Percentiles rank a stretch among this genome's conserved stretches.
These are phyloP conservation scores for Aegypius monachus DNA, from an alignment of 2,113 vertebrate genomes.

Conservation along the genomic window DNA sequence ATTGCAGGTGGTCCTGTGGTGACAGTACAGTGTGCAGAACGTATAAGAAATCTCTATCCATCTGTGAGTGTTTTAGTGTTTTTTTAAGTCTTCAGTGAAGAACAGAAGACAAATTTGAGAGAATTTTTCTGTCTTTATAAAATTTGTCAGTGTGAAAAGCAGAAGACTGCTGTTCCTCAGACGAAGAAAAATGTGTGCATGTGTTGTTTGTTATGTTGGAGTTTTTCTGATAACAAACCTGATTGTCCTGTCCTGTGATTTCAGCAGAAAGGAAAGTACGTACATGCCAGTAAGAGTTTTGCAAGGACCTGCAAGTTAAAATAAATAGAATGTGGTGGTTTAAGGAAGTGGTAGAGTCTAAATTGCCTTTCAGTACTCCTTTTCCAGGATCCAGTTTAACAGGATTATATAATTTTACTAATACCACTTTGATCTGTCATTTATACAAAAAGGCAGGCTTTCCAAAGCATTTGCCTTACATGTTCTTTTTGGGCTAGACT, in stretches of 20 bases:
- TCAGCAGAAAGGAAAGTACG: background rate
- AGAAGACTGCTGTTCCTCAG: background rate
- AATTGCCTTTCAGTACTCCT: conserved; percentile 1
- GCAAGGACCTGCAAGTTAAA: conserved; percentile 11
- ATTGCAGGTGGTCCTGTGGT: conserved; percentile 69
- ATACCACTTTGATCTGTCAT: conserved; percentile 56
- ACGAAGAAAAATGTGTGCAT: background rate
- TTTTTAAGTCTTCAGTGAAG: background rate
- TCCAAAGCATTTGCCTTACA: conserved; percentile 28
- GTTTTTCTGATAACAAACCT: conserved; percentile 11
- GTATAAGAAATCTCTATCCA: conserved; percentile 7
- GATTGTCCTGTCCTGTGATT: conserved; percentile 1
- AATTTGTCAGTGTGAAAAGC: background rate
- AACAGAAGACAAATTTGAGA: conserved; percentile 15
- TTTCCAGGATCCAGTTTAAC: conserved; percentile 53
- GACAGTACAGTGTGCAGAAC: conserved; percentile 1
- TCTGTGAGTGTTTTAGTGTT: background rate
- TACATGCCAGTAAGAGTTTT: background rate
- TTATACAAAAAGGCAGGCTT: conserved; percentile 50
- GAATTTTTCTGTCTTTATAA: background rate
- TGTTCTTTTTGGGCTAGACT: conserved; percentile 27
- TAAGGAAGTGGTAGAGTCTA: conserved; percentile 19
- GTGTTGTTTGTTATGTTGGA: background rate
- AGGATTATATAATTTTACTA: conserved; percentile 55
- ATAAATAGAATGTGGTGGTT: conserved; percentile 16